These are phyloP conservation scores for Falcaria lacertinaria DNA, from an alignment of 2,888 invertebrate species.

Conservation along the genomic window DNA sequence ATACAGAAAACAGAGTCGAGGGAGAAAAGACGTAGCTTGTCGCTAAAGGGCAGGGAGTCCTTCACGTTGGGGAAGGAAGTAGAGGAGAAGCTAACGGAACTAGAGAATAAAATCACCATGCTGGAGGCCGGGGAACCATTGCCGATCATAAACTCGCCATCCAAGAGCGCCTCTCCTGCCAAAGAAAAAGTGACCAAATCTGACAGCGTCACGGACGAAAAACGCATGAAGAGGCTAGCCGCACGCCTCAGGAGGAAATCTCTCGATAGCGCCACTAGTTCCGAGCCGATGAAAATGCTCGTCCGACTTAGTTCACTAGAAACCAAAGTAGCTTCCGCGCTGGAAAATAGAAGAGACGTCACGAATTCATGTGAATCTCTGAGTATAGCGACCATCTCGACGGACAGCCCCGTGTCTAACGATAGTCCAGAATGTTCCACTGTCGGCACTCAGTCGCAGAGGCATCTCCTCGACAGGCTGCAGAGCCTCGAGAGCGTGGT, in stretches of 20 bases:
- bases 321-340: slow-evolving; percentile 85
- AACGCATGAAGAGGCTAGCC: slow-evolving; percentile 73
- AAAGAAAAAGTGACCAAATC: slow-evolving; percentile 77
- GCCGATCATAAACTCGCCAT: slow-evolving; percentile 66
- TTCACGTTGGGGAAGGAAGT: slow-evolving; percentile 90
- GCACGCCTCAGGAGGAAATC: slow-evolving; percentile 85
- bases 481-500: slow-evolving; percentile 82
- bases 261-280: slow-evolving; percentile 87
- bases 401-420: slow-evolving; percentile 52
- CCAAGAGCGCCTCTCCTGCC: slow-evolving; percentile 76
- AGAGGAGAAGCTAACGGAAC: slow-evolving; percentile 89
- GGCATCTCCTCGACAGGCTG: slow-evolving; percentile 79
- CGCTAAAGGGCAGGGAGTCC: slow-evolving; percentile 90
- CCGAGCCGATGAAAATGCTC: slow-evolving; percentile 89
- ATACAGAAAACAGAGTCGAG: slow-evolving; percentile 87
- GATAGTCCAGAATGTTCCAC: slow-evolving; percentile 49
- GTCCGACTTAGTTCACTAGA: slow-evolving; percentile 88
- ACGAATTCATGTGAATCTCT: slow-evolving; percentile 81
- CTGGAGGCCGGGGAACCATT: slow-evolving; percentile 77
- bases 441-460: slow-evolving; percentile 72
- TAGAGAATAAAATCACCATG: slow-evolving; percentile 87
- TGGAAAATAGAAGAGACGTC: slow-evolving; percentile 61
- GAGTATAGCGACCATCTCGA: slow-evolving; percentile 59
- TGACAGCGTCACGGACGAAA: slow-evolving; percentile 68
- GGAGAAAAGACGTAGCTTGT: slow-evolving; percentile 89